Evolutionary conservation across 2,113 vertebrate species (phyloP).

Genomic region (Tapirus terrestris): DNA sequence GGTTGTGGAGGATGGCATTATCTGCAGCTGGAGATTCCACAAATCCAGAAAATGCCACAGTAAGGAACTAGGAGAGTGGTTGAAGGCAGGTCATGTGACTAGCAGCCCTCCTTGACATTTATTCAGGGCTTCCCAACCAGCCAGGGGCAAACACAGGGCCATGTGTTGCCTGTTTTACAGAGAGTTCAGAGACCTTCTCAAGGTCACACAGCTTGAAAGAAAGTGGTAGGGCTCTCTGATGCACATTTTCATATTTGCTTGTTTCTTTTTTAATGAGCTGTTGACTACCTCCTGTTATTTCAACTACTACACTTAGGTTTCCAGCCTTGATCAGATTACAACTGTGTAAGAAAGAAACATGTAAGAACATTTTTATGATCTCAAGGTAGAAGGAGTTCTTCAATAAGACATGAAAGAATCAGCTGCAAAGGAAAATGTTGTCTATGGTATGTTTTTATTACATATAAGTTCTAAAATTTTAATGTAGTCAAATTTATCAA

Average conservation of each 20-base stretch:
- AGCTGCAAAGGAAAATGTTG: background rate
- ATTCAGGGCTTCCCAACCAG: background rate
- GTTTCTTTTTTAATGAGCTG: background rate
- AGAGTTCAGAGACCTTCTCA: background rate
- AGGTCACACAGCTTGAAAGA: background rate
- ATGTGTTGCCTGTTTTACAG: background rate
- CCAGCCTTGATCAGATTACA: background rate
- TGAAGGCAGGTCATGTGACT: background rate
- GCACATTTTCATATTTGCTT: background rate
- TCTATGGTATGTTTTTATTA: background rate
- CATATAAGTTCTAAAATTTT: background rate
- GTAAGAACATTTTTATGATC: background rate
- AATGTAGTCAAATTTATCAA: background rate
- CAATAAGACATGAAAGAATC: background rate
- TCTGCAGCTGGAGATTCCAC: background rate
- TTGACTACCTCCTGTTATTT: background rate
- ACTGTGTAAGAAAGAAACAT: background rate
- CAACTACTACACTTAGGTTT: background rate
- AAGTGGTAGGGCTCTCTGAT: background rate
- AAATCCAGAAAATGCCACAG: background rate
- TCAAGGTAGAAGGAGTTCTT: background rate
- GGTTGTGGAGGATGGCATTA: background rate
- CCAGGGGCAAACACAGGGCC: background rate
- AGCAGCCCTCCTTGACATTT: too few relatives aligned
- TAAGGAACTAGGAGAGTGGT: background rate